Percentiles rank a stretch among this genome's conserved stretches.
phyloP scores from a whole-genome alignment of 2,888 invertebrate species.

The Chymomyza fuscimana region DNA sequence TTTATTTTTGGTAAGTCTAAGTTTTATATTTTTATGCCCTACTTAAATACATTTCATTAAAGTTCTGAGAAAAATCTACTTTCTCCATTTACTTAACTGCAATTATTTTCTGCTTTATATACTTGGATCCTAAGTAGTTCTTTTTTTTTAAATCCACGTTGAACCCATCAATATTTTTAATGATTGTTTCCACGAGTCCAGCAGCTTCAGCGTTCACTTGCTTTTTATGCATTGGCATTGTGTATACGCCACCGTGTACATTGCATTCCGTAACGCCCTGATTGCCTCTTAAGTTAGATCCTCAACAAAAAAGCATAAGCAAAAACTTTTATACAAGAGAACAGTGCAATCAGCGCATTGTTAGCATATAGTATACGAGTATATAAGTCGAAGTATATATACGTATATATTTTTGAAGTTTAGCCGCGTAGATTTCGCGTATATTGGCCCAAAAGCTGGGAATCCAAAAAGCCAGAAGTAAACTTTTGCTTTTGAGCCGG shows the following conservation, averaged over 20 bases:
- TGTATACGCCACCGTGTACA: slow-evolving; percentile 52
- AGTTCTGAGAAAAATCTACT: too few relatives aligned
- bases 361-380: slow-evolving; percentile 6
- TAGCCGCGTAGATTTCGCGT: slow-evolving; percentile 66
- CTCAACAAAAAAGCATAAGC: slow-evolving; percentile 20
- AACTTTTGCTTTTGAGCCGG: slow-evolving; percentile 45
- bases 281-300: slow-evolving; percentile 49
- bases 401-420: slow-evolving; percentile 60
- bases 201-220: neutral
- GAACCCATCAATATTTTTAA: too few relatives aligned
- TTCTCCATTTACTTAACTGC: too few relatives aligned
- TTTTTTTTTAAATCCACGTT: too few relatives aligned
- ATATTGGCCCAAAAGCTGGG: slow-evolving; percentile 37
- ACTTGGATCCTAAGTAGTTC: too few relatives aligned
- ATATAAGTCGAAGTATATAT: slow-evolving; percentile 28
- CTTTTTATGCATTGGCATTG: slow-evolving; percentile 21
- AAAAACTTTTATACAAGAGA: slow-evolving; percentile 10
- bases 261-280: slow-evolving; percentile 39
- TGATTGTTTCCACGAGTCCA: too few relatives aligned
- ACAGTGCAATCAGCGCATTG: slow-evolving; percentile 12
- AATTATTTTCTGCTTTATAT: too few relatives aligned
- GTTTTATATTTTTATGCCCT: too few relatives aligned
- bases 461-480: slow-evolving; percentile 1
- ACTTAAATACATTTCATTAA: too few relatives aligned
- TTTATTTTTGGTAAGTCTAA: too few relatives aligned